Conservation (phyloP, 2,797 vertebrate genomes). For the Poeciliopsis infans region DNA sequence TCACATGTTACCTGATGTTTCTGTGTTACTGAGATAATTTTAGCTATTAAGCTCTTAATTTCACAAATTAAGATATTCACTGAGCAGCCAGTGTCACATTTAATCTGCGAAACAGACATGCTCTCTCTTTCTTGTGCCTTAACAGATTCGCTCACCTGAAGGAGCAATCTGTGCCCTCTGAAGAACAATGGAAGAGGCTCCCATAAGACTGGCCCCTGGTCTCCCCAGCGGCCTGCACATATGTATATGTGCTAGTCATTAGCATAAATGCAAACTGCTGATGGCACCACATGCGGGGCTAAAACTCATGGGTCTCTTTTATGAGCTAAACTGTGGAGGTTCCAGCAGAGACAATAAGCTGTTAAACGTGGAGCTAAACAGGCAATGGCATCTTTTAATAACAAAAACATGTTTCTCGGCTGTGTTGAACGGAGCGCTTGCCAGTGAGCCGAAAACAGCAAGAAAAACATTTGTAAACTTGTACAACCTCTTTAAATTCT, state of each 20-base stretch:
- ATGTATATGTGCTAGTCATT: conserved; percentile 2
- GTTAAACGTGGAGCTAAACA: neutral
- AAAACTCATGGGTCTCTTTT: neutral
- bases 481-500: neutral
- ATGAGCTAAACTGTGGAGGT: neutral
- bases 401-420: neutral
- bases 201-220: conserved; percentile 11
- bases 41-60: neutral
- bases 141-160: conserved; percentile 20
- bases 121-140: neutral
- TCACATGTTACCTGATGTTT: neutral
- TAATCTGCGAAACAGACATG: neutral
- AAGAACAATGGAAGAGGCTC: conserved; percentile 11
- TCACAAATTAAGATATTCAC: neutral
- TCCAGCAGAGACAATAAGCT: neutral
- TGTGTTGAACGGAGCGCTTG: neutral
- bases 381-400: neutral
- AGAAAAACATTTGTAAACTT: neutral
- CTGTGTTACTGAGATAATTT: neutral
- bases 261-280: conserved; percentile 8
- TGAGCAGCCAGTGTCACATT: neutral
- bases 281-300: conserved; percentile 1
- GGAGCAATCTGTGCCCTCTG: conserved; percentile 4
- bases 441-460: neutral
- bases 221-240: neutral